Percentiles rank a stretch among this genome's conserved stretches.
These are phyloP conservation scores for Tubiluchus corallicola DNA, from an alignment of 2,888 invertebrate species.

Conservation along the genomic window DNA sequence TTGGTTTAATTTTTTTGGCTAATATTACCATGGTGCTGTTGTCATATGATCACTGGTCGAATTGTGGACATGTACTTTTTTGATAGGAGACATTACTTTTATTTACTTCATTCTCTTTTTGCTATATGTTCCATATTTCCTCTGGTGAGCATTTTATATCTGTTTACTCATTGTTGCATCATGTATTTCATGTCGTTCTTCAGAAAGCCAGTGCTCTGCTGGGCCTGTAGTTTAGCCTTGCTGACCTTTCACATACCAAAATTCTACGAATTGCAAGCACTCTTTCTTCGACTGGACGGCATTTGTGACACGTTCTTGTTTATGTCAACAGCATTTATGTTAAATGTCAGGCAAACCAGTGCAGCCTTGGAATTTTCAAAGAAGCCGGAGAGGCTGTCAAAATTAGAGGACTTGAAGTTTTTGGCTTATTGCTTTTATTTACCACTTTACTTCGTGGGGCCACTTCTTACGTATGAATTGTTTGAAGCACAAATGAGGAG, in stretches of 20 bases:
- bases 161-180: not conserved
- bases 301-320: conserved; percentile 23
- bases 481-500: conserved; percentile 37
- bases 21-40: conserved; percentile 36
- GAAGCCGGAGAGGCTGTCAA: too few species aligned
- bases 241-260: conserved; percentile 34
- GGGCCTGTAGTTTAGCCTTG: conserved; percentile 36
- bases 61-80: not conserved
- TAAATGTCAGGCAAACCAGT: conserved; percentile 44
- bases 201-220: conserved; percentile 34
- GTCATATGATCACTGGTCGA: not conserved
- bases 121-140: conserved; percentile 2
- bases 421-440: conserved; percentile 60
- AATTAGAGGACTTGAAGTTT: conserved; percentile 30
- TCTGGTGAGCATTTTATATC: not conserved
- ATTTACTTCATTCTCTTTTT: conserved; percentile 2
- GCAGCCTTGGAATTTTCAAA: conserved; percentile 39
- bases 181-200: conserved; percentile 17
- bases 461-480: conserved; percentile 55
- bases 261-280: conserved; percentile 13
- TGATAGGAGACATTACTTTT: not conserved
- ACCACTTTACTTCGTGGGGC: conserved; percentile 63
- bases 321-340: conserved; percentile 42
- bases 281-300: not conserved
- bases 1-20: conserved; percentile 37